Conservation (phyloP, 2,888 invertebrate genomes). For the Drosophila ezoana region DNA sequence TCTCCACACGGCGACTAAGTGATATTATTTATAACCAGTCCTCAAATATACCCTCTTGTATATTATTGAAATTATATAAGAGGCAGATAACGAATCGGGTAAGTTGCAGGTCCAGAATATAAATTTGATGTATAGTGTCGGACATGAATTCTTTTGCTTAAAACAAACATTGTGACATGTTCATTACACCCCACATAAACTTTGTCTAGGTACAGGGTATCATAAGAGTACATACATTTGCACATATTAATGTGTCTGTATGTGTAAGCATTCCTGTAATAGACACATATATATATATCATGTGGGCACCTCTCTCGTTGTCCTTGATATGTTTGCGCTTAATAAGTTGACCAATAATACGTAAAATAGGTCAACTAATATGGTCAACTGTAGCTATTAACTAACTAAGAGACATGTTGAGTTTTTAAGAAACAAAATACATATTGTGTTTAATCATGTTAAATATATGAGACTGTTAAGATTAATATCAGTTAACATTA, state of each 20-base stretch:
- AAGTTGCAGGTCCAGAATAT: no score
- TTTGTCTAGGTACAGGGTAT: neutral
- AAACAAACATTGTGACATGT: no score
- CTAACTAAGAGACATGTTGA: no score
- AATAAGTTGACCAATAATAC: slow-evolving; percentile 58
- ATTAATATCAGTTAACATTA: no score
- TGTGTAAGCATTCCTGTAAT: slow-evolving; percentile 20
- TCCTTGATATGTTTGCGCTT: slow-evolving; percentile 11
- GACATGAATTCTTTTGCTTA: no score
- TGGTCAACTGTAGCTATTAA: no score
- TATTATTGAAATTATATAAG: no score
- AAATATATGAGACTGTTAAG: no score
- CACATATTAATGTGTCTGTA: neutral
- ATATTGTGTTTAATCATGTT: no score
- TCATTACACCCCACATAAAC: neutral
- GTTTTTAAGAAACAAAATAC: no score
- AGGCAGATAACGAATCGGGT: no score
- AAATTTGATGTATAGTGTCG: no score
- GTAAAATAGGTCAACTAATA: slow-evolving; percentile 10
- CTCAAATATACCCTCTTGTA: neutral
- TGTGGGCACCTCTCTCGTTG: neutral
- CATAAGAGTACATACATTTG: neutral
- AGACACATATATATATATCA: slow-evolving; percentile 20
- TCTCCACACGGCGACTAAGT: neutral
- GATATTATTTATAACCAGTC: neutral